A percentile compares a stretch with the other conserved stretches of the same genome.
phyloP scores from a whole-genome alignment of 2,113 vertebrate genomes.

The Stegostoma tigrinum region DNA sequence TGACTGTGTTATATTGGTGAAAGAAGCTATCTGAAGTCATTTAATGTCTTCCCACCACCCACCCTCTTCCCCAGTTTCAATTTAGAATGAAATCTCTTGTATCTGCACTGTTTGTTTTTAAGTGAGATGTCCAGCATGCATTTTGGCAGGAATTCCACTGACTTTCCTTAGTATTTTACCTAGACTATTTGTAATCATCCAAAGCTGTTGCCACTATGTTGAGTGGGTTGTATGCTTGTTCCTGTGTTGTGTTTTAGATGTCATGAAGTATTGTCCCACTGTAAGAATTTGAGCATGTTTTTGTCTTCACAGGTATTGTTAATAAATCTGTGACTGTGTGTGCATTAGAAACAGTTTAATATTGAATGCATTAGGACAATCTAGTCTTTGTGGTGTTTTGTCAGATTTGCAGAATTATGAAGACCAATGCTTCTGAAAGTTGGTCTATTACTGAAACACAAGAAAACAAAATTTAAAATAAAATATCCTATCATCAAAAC shows the following conservation, averaged over 20 bases:
- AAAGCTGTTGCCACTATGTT: not conserved
- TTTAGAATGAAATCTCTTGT: not conserved
- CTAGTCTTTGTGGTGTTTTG: constrained; percentile 26
- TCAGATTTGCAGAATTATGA: not conserved
- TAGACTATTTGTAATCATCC: not conserved
- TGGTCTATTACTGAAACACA: not conserved
- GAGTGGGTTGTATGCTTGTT: constrained; percentile 28
- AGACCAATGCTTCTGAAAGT: not conserved
- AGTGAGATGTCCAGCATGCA: not conserved
- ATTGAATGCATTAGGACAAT: constrained; percentile 31
- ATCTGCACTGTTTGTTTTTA: not conserved
- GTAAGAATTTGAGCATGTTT: constrained; percentile 17
- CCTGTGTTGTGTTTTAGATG: not conserved
- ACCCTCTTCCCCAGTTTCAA: not conserved
- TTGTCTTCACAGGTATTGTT: not conserved
- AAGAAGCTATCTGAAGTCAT: not conserved
- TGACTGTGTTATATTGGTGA: not conserved
- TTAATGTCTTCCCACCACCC: not conserved
- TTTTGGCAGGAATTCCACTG: constrained; percentile 4
- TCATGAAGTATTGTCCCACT: not conserved
- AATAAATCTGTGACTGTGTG: not conserved
- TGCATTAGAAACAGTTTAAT: constrained; percentile 3
- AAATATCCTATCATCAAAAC: constrained; percentile 27
- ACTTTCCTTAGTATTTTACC: not conserved
- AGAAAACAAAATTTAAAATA: constrained; percentile 14